These are phyloP conservation scores for Parnassius glacialis DNA, from an alignment of 2,888 invertebrate genomes.

Conservation along the genomic window DNA sequence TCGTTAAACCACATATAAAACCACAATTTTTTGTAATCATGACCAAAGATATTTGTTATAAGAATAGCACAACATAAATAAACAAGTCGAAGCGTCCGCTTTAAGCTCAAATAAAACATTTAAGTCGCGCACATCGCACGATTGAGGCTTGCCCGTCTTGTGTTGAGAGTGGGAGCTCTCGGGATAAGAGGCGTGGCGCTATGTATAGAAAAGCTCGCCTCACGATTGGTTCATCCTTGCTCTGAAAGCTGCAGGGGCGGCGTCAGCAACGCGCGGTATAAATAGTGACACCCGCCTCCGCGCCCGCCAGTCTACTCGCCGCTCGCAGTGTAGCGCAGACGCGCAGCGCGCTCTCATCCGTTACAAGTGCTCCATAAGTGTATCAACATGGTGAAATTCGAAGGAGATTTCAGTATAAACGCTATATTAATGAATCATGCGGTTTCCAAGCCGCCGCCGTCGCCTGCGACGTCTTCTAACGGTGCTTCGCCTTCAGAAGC, in stretches of 20 bases:
- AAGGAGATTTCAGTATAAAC: conserved; percentile 90
- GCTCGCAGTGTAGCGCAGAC: conserved; percentile 64
- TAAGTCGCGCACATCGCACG: conserved; percentile 23
- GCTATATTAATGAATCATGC: conserved; percentile 85
- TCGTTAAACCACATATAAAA: not conserved
- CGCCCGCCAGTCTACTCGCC: conserved; percentile 68
- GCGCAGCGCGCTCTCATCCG: conserved; percentile 37
- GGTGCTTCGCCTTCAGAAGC: conserved; percentile 64
- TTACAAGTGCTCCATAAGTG: conserved; percentile 50
- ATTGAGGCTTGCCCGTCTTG: not conserved
- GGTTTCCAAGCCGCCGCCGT: conserved; percentile 65
- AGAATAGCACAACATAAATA: not conserved
- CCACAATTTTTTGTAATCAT: not conserved
- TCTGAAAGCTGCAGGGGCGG: conserved; percentile 58
- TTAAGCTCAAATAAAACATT: conserved; percentile 14
- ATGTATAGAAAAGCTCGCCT: conserved; percentile 66
- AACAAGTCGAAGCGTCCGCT: not conserved
- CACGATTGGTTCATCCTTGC: conserved; percentile 47
- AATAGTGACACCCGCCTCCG: conserved; percentile 64
- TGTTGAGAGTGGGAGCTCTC: conserved; percentile 38
- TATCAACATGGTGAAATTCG: conserved; percentile 75
- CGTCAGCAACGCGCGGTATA: conserved; percentile 49
- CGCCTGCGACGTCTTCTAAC: conserved; percentile 64
- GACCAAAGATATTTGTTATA: too few species aligned
- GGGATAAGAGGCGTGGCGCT: conserved; percentile 51